Base-by-base conservation (phyloP, 2,888 invertebrate species). In the Cephus pulcher region DNA sequence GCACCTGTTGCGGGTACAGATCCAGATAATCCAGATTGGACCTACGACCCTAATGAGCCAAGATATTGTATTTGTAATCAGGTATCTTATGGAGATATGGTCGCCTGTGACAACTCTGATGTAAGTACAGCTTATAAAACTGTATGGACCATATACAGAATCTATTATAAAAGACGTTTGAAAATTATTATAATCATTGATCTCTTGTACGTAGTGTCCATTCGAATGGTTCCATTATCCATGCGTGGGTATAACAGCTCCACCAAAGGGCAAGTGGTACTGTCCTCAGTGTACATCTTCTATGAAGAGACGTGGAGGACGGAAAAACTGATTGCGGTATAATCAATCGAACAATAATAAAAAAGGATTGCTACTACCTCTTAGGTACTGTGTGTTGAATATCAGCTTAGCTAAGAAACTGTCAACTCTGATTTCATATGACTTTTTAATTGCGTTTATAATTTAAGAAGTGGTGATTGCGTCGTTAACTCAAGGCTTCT, bases 221-320 rank as follows among this genome's bases (percentile, higher is more conserved):
- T 98, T 97, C 89, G 98, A 99, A 92, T 99, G 99, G 99, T 99
- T 99, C 93, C 99, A 99, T 93, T 99, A 99, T 93, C 97, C 97
- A 11, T 99, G 99, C 92, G 99, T 99, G 76, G 98, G 97, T 75
- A 97, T 99, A 85, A 96, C 97, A 0, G 97, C 98, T 78, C 97
- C 98, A 73, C 99, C 99, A 0, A 98, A 98, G 92, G 98, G 99
- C 78, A 99, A 99, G 92, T 99, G 99, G 99, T 99, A 97, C 92
- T 99, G 99, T 91, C 98, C 98, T 0, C 97, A 97, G 89, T 99
- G 99, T 92, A 95, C 96, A 78, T 95, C 95, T 82, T 96, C 96
- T 80, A 97, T 97, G 96, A 96, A 96, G 82, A 94, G 97, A 84
- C 94, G 97, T 80, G 95, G 96, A 73, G 95, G 96, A 88, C 94